phyloP scores from a whole-genome alignment of 2,113 vertebrate genomes.

The Vombatus ursinus region DNA sequence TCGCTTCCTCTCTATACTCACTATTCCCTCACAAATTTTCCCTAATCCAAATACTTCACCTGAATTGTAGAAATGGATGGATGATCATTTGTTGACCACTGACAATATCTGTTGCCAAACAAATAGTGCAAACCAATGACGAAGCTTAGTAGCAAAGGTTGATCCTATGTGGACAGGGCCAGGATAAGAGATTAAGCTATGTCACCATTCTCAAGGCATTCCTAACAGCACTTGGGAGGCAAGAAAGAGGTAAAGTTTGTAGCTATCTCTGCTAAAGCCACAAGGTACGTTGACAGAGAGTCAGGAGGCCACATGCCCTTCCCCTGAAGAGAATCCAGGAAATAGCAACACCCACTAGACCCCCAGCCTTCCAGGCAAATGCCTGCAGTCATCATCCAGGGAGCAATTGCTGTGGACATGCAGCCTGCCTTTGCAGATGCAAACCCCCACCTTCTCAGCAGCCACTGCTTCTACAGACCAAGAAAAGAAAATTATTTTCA shows the following conservation, averaged over 20 bases:
- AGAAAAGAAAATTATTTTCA: too few relatives aligned
- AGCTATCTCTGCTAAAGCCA: neutral
- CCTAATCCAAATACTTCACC: neutral
- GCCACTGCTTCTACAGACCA: too few relatives aligned
- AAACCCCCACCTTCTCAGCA: neutral
- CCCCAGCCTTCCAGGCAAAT: neutral
- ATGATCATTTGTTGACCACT: neutral
- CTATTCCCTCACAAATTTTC: neutral
- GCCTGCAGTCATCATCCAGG: neutral
- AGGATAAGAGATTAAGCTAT: neutral
- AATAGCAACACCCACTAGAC: too few relatives aligned
- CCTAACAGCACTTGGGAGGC: neutral
- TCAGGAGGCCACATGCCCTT: neutral
- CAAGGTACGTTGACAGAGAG: neutral
- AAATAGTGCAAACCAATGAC: neutral
- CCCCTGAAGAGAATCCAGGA: too few relatives aligned
- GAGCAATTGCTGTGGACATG: neutral
- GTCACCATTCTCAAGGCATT: neutral
- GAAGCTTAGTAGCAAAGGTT: neutral
- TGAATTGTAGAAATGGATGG: neutral
- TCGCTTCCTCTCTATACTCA: neutral
- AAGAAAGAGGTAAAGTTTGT: neutral
- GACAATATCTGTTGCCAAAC: neutral
- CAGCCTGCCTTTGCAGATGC: neutral
- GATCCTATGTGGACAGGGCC: neutral